Evolutionary conservation across 2,888 invertebrate species (phyloP), one percentile per base, ranked within the genome.

Genomic region (Tinea pellionella): DNA sequence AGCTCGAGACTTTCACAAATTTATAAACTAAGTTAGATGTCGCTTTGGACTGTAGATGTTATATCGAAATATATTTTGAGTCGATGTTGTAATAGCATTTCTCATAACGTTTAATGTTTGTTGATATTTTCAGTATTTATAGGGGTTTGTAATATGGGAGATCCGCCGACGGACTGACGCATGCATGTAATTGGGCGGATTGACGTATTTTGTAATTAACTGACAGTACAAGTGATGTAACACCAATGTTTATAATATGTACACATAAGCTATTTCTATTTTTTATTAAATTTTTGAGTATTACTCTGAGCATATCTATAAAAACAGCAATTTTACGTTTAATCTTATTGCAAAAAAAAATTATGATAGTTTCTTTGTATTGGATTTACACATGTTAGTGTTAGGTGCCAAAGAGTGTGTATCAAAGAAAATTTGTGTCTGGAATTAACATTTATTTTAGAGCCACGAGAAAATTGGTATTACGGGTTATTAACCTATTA

Each of bases 391-490:
- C 53, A 24, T 24, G 42, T 42, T 59, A 41, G 18, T 70, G 77
- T 82, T 81, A 81, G 83, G 86, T 87, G 87, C 87, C 87, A 87
- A 87, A 87, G 87, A 87, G 75, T 79, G 79, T 77, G 75, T 83
- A 87, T 86, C 86, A 86, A 87, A 86, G 87, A 82, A 75, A 71
- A n/a, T 68, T 69, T 68, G 73, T 78, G 75, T 80, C 77, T 74
- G 78, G 74, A 78, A 79, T 78, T 72, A 80, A 18, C 47, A 16
- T 68, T 68, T 74, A 74, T 47, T 77, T 62, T 73, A 82, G 85
- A 84, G 78, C 79, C 64, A 65, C 73, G 47, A 78, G 55, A 55
- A 75, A 68, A 75, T 74, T 79, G 73, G 78, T 75, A 75, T 80
- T 84, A 84, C 86, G 85, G 86, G 85, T 85, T 81, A 73, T 78